Evolutionary conservation across 2,888 invertebrate genomes (phyloP), one percentile per base, ranked within the genome.

Genomic region (Cyclophora punctaria): DNA sequence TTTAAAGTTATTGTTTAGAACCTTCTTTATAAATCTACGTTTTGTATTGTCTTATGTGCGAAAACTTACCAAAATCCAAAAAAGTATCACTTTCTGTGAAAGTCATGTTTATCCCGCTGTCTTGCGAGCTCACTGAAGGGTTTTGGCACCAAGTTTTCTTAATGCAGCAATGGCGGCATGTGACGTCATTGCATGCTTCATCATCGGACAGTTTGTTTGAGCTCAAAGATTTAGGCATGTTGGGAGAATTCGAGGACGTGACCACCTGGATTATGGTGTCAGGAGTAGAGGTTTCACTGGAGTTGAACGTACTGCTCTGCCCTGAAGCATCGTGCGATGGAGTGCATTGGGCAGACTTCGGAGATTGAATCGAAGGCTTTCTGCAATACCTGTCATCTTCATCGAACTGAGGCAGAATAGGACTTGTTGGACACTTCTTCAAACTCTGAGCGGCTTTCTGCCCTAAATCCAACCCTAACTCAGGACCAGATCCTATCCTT

Each of bases 81-180:
- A 78, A 90, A n/a, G 90, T 86, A 51, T 93, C 93, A 6, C 90
- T 90, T 61, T 94, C 94, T 47, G 92, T 91, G 74, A 93, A 93
- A 6, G 92, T 91, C 78, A 94, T 83, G 69, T 94, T 94, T 51
- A 94, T 94, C 1, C 94, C 94, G 63, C 94, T 94, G 71, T 94
- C 94, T 73, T 94, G 94, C 3, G 93, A 94, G 66, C 94, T 93
- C 48, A 93, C 90, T 49, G 93, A 92, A 53, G 92, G 91, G 48
- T 93, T 92, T 63, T 92, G 90, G 54, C 92, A 92, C 76, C 92
- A 91, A 35, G 89, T 87, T 63, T 91, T 90, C 53, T 92, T 90
- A 55, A 84, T 83, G 65, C 76, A 74, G 67, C 76, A 86, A 58
- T 86, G 90, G 82, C 84, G 80, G 65, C 80, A 81, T 41, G 84